These are phyloP conservation scores for Drosophila eugracilis DNA, from an alignment of 1,140 invertebrate species.

Conservation along the genomic window DNA sequence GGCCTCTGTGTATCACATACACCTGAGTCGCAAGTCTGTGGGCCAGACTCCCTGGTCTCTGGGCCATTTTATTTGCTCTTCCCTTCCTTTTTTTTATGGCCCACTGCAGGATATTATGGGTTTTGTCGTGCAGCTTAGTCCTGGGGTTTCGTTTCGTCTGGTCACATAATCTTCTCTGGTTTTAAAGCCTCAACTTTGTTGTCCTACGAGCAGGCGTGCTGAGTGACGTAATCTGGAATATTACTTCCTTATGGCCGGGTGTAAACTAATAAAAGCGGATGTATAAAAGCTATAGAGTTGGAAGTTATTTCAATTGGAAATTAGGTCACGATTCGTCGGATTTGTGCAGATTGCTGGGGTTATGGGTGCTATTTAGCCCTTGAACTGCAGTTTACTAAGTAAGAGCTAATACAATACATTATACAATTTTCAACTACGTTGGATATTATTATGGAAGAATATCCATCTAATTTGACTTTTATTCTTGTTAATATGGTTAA, in stretches of 20 bases:
- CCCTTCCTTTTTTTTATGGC: constrained; percentile 32
- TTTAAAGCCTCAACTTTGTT: constrained; percentile 45
- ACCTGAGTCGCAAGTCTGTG: constrained; percentile 35
- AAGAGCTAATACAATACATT: background rate
- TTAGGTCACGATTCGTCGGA: constrained; percentile 25
- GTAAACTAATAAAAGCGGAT: constrained; percentile 42
- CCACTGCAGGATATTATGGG: constrained; percentile 40
- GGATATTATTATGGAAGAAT: too few species aligned
- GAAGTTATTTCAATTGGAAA: constrained; percentile 34
- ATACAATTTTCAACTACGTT: background rate
- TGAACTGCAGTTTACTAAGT: background rate
- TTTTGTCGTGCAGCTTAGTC: constrained; percentile 30
- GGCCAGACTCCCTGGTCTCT: background rate
- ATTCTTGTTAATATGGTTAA: too few species aligned
- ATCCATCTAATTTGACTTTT: too few species aligned
- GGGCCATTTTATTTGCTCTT: constrained; percentile 38
- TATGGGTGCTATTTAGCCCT: constrained; percentile 2
- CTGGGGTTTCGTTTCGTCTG: constrained; percentile 18
- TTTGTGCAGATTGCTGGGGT: constrained; percentile 11
- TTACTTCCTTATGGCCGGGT: constrained; percentile 36
- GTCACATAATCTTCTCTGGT: constrained; percentile 20
- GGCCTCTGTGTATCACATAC: constrained; percentile 16
- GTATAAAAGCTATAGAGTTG: constrained; percentile 38
- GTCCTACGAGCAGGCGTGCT: constrained; percentile 15
- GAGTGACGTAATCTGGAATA: constrained; percentile 30